phyloP scores from a whole-genome alignment of 2,797 vertebrate genomes.

The Hybognathus amarus region DNA sequence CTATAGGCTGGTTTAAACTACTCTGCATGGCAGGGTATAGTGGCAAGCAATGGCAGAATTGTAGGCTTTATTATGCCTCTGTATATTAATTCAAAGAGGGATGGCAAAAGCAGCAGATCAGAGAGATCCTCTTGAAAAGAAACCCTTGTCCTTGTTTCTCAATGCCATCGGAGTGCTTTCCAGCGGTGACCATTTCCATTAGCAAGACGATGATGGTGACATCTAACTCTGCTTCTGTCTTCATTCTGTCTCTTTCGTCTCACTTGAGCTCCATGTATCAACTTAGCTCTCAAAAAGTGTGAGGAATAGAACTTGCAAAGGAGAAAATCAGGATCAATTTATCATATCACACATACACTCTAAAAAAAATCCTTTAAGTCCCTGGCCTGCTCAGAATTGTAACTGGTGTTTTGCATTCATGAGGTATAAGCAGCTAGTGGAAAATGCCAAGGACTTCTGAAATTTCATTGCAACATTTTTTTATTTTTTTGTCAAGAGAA shows the following conservation, averaged over 20 bases:
- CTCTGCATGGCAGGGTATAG: background rate
- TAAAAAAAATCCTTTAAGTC: background rate
- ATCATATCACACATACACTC: slow-evolving; percentile 9
- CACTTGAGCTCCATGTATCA: slow-evolving; percentile 22
- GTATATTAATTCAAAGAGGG: background rate
- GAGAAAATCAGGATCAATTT: slow-evolving; percentile 9
- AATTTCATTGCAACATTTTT: slow-evolving; percentile 11
- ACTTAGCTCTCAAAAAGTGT: slow-evolving; percentile 15
- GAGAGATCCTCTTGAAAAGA: background rate
- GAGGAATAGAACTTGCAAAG: background rate
- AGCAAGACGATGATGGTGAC: slow-evolving; percentile 47
- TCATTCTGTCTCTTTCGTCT: background rate
- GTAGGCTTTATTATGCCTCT: background rate
- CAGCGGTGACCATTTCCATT: slow-evolving; percentile 51
- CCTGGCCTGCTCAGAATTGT: background rate
- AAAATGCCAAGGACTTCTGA: slow-evolving; percentile 20
- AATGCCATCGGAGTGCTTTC: slow-evolving; percentile 33
- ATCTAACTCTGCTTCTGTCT: slow-evolving; percentile 26
- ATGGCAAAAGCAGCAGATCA: background rate
- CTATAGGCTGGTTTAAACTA: background rate
- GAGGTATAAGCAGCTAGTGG: slow-evolving; percentile 5
- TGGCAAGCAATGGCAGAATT: background rate
- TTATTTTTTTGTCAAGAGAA: slow-evolving; percentile 1
- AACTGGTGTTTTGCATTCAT: slow-evolving; percentile 20
- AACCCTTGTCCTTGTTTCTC: slow-evolving; percentile 33